Percentiles rank a stretch among this genome's conserved stretches.
Conservation (phyloP, 2,888 invertebrate species). For the Drosophila testacea region DNA sequence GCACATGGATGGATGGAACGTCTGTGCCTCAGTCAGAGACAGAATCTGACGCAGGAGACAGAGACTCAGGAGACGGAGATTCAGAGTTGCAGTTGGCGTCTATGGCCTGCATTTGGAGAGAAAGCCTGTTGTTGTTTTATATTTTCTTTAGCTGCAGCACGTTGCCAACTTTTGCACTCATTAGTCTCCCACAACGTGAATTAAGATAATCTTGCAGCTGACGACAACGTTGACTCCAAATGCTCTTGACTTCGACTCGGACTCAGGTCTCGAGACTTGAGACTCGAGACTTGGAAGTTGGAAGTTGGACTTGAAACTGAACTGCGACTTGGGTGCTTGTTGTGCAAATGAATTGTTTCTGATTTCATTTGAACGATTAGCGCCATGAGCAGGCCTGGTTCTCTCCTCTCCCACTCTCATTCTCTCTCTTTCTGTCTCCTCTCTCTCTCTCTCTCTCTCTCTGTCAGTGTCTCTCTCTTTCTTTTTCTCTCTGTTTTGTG, state of each 20-base stretch:
- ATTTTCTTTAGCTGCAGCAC: slow-evolving; percentile 24
- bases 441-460: not conserved
- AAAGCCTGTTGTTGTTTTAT: slow-evolving; percentile 36
- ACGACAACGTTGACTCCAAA: slow-evolving; percentile 51
- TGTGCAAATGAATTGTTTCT: slow-evolving; percentile 85
- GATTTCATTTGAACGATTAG: slow-evolving; percentile 85
- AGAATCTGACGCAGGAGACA: not conserved
- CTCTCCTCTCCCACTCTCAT: not conserved
- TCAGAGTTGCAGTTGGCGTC: slow-evolving; percentile 1
- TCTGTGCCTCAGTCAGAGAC: slow-evolving; percentile 1
- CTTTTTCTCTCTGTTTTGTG: not conserved
- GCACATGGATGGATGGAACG: slow-evolving; percentile 48
- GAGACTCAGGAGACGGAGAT: not conserved
- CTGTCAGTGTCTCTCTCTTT: not conserved
- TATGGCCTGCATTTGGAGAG: slow-evolving; percentile 24
- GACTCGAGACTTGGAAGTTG: slow-evolving; percentile 6
- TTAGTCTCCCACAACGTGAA: slow-evolving; percentile 85
- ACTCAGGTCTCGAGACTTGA: not conserved
- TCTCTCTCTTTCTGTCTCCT: not conserved
- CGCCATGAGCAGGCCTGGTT: slow-evolving; percentile 58
- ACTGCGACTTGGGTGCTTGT: slow-evolving; percentile 77
- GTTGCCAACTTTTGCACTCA: slow-evolving; percentile 82
- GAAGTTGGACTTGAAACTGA: slow-evolving; percentile 34
- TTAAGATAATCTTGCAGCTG: slow-evolving; percentile 83
- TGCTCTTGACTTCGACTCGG: slow-evolving; percentile 15